Evolutionary conservation across 2,113 vertebrate species (phyloP).

Genomic region (Oryzias javanicus): DNA sequence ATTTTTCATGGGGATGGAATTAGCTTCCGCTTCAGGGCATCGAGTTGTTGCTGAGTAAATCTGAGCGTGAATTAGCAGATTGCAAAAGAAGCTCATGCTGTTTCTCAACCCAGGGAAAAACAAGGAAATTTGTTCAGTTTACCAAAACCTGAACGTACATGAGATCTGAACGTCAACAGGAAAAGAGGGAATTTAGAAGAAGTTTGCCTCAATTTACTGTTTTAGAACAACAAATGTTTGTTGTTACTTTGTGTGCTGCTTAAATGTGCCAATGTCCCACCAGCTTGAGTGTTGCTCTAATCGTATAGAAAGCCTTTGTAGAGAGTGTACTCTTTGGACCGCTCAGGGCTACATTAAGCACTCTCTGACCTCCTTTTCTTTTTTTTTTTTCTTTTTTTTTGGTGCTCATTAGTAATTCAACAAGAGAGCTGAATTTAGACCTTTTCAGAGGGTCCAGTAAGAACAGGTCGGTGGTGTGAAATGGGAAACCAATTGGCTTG

Average conservation of each 20-base stretch:
- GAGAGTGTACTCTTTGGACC: conserved; percentile 18
- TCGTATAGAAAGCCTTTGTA: conserved; percentile 26
- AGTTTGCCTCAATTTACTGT: conserved; percentile 26
- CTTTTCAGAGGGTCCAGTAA: conserved; percentile 53
- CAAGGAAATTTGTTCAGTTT: neutral
- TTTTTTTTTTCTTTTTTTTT: conserved; percentile 63
- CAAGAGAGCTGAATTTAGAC: conserved; percentile 44
- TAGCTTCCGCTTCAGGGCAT: conserved; percentile 21
- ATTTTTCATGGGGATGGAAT: conserved; percentile 27
- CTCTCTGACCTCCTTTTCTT: conserved; percentile 38
- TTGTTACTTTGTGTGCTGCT: conserved; percentile 47
- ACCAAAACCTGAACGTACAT: too few species aligned
- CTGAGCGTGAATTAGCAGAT: conserved; percentile 57
- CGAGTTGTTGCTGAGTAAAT: conserved; percentile 42
- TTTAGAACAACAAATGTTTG: conserved; percentile 31
- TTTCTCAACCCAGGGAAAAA: conserved; percentile 22
- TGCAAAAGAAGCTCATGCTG: conserved; percentile 51
- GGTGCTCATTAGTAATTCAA: conserved; percentile 59
- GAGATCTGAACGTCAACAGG: conserved; percentile 23
- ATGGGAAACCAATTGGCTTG: conserved; percentile 65
- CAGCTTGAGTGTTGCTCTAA: conserved; percentile 34
- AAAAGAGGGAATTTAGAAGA: conserved; percentile 40
- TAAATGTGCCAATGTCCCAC: conserved; percentile 44
- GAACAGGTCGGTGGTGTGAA: conserved; percentile 57
- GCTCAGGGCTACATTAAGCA: conserved; percentile 34